phyloP scores from a whole-genome alignment of 2,888 invertebrate genomes.

The Melinaea marsaeus region DNA sequence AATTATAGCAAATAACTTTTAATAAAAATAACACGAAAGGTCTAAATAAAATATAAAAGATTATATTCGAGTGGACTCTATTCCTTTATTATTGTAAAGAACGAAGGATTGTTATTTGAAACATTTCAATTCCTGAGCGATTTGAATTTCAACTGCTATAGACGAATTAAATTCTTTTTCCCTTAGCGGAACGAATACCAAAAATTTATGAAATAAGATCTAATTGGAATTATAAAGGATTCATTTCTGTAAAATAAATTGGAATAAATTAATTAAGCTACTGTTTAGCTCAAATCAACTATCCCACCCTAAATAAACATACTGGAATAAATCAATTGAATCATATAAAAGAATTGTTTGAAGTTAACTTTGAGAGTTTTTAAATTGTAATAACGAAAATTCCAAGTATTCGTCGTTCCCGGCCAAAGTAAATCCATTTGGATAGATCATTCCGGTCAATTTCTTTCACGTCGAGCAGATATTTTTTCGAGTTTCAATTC shows the following conservation, averaged over 20 bases:
- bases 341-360: too few species aligned
- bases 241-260: slow-evolving; percentile 16
- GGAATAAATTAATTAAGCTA: slow-evolving; percentile 6
- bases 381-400: too few species aligned
- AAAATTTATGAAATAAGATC: slow-evolving; percentile 30
- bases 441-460: slow-evolving; percentile 5
- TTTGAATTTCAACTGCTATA: slow-evolving; percentile 33
- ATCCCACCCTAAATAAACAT: neutral
- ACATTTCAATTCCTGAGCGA: slow-evolving; percentile 35
- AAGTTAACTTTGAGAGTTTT: too few species aligned
- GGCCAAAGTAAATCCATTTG: neutral
- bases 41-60: neutral
- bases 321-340: too few species aligned
- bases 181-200: slow-evolving; percentile 27
- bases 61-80: slow-evolving; percentile 7
- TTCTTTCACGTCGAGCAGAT: slow-evolving; percentile 20
- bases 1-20: neutral
- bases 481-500: slow-evolving; percentile 71
- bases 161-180: slow-evolving; percentile 37
- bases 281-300: neutral
- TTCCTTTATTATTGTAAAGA: slow-evolving; percentile 26
- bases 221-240: slow-evolving; percentile 22
- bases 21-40: neutral
- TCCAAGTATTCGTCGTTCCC: neutral
- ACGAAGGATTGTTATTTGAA: slow-evolving; percentile 33